Percentiles rank a stretch among this genome's conserved stretches.
Conservation (phyloP, 2,797 vertebrate genomes). For the Hydrocynus forskahlii region DNA sequence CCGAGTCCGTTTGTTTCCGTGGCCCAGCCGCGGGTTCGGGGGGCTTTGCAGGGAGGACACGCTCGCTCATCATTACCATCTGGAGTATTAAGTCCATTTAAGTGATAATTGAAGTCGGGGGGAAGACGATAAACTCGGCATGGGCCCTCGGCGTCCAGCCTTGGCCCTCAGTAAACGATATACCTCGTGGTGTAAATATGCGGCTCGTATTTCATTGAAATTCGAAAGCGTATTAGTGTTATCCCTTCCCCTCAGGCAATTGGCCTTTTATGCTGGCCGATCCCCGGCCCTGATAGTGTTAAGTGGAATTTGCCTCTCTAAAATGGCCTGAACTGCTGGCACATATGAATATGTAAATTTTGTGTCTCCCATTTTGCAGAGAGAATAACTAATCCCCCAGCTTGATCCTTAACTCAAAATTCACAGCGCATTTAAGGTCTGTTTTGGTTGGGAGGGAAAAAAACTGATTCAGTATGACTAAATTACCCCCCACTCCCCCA, state of each 20-base stretch:
- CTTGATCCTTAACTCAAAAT: slow-evolving; percentile 70
- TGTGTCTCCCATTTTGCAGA: slow-evolving; percentile 67
- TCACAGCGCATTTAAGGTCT: slow-evolving; percentile 50
- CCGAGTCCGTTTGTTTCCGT: slow-evolving; percentile 64
- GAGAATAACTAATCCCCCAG: slow-evolving; percentile 74
- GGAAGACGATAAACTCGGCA: slow-evolving; percentile 65
- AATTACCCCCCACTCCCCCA: slow-evolving; percentile 50
- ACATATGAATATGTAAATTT: slow-evolving; percentile 84
- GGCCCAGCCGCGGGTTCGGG: slow-evolving; percentile 63
- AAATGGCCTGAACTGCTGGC: slow-evolving; percentile 77
- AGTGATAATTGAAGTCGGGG: slow-evolving; percentile 78
- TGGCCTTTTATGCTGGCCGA: slow-evolving; percentile 77
- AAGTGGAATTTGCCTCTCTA: slow-evolving; percentile 79
- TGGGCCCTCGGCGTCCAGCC: slow-evolving; percentile 72
- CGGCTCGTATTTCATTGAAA: slow-evolving; percentile 78
- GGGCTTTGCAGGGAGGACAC: slow-evolving; percentile 33
- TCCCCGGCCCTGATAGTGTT: slow-evolving; percentile 75
- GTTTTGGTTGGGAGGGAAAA: slow-evolving; percentile 52
- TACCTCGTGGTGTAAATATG: slow-evolving; percentile 80
- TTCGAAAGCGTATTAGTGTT: slow-evolving; percentile 78
- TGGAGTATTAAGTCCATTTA: slow-evolving; percentile 81
- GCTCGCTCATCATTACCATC: slow-evolving; percentile 46
- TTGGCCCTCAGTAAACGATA: slow-evolving; percentile 73
- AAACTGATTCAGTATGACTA: slow-evolving; percentile 56
- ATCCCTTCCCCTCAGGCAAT: slow-evolving; percentile 80